These are phyloP conservation scores for Aphidius gifuensis DNA, from an alignment of 1,140 invertebrate species.

Conservation along the genomic window DNA sequence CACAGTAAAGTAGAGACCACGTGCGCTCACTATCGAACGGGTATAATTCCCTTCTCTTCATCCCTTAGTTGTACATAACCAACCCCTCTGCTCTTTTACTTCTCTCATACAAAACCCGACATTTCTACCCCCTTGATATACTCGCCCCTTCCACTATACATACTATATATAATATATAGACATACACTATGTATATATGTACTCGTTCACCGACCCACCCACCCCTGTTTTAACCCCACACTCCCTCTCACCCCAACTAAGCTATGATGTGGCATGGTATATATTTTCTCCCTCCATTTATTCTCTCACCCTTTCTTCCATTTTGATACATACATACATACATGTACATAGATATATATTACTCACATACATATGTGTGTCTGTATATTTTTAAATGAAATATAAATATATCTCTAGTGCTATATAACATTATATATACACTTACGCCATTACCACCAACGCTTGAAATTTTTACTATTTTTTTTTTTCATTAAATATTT, in stretches of 20 bases:
- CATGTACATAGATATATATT: conserved; percentile 23
- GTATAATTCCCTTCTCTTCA: conserved; percentile 32
- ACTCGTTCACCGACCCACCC: conserved; percentile 18
- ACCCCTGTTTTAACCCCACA: conserved; percentile 17
- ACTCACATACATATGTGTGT: conserved; percentile 17
- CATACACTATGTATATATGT: not conserved
- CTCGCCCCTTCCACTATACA: conserved; percentile 7
- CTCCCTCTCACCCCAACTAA: conserved; percentile 30
- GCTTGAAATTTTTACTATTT: conserved; percentile 38
- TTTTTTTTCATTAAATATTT: conserved; percentile 14
- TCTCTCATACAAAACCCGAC: conserved; percentile 12
- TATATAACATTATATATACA: conserved; percentile 39
- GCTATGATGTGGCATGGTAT: conserved; percentile 37
- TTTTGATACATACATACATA: conserved; percentile 29
- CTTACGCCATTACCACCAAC: conserved; percentile 41
- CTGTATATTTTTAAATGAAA: conserved; percentile 41
- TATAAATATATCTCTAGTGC: conserved; percentile 36
- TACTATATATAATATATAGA: conserved; percentile 3
- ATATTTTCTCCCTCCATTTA: not conserved
- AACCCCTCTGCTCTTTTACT: conserved; percentile 30
- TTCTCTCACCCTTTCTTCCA: conserved; percentile 1
- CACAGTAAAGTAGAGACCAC: conserved; percentile 47
- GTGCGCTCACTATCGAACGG: conserved; percentile 53
- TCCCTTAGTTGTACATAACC: not conserved
- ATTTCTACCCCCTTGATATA: conserved; percentile 14